Evolutionary conservation across 2,797 vertebrate species (phyloP).

Genomic region (Trematomus bernacchii): DNA sequence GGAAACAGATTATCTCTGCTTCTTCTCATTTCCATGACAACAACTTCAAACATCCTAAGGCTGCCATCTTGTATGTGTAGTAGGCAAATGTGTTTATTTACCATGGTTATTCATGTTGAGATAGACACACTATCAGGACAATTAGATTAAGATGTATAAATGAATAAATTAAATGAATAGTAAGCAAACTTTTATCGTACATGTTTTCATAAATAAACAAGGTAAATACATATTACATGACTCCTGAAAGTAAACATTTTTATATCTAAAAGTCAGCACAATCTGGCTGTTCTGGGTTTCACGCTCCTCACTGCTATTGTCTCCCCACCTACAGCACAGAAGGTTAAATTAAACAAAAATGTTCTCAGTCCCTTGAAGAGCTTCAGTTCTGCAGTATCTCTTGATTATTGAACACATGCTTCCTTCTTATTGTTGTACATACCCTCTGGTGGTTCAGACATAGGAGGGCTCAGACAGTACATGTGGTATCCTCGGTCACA

Average conservation of each 20-base stretch:
- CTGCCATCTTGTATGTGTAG: slow-evolving; percentile 63
- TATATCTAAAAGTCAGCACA: neutral
- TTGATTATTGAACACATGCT: too few species aligned
- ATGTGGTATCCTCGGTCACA: slow-evolving; percentile 97
- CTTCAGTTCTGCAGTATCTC: neutral
- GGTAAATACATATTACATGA: neutral
- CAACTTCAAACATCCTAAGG: slow-evolving; percentile 72
- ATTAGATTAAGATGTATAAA: too few species aligned
- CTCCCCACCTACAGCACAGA: slow-evolving; percentile 33
- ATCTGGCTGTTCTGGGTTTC: slow-evolving; percentile 15
- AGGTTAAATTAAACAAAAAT: neutral
- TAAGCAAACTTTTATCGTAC: too few species aligned
- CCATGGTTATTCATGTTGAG: slow-evolving; percentile 33
- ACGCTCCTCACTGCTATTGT: slow-evolving; percentile 2
- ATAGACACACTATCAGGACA: neutral
- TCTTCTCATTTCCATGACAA: slow-evolving; percentile 73
- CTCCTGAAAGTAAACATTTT: neutral
- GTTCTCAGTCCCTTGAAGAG: neutral
- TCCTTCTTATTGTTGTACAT: slow-evolving; percentile 51
- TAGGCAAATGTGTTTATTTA: slow-evolving; percentile 46
- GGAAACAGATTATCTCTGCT: slow-evolving; percentile 75
- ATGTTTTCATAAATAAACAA: too few species aligned
- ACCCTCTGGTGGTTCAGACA: slow-evolving; percentile 98
- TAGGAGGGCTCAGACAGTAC: slow-evolving; percentile 96
- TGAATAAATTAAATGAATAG: too few species aligned